Evolutionary conservation across 1,140 invertebrate species (phyloP), one percentile per base, ranked within the genome.

Genomic region (Cyphomyrmex costatus): DNA sequence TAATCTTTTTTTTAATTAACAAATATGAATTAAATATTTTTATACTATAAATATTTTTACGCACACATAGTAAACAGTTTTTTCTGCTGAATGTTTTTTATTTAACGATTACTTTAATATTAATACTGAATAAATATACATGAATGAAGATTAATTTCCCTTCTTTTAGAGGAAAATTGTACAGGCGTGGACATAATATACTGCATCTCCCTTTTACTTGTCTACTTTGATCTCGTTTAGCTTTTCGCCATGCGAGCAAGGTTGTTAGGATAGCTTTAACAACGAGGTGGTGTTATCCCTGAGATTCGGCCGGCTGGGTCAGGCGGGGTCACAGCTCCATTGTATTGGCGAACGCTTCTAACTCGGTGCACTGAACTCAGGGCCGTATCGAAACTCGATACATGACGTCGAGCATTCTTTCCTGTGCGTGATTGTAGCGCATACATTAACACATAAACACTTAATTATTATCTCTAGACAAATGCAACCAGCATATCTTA

Each of bases 281-380:
- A 85, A 76, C 88, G 60, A 85, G 74, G 51, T 80, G 79, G 88
- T 85, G 86, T 88, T 89, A 89, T 82, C 86, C 86, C 88, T 80
- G 90, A 88, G 84, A 86, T 90, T 88, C 79, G 87, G 83, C 51
- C 63, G 80, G 86, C 85, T 73, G 78, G 86, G 89, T 90, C 89
- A 88, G 36, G 77, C 51, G 51, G 68, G 89, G 89, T 91, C 87
- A 85, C 68, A 83, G 76, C 61, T 91, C 79, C 86, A 87, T 89
- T 90, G 89, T 90, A 66, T 70, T 58, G 70, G 80, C 60, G 76
- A 56, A 53, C 79, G 58, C 70, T 89, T 89, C 78, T 89, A 89
- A 89, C 88, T 83, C 74, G 68, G 85, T 79, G 88, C 89, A 89
- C 65, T 87, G 88, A 89, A 90, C 85, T 58, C 88, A 84, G 88